Conservation (phyloP, 2,797 vertebrate genomes). For the Bucorvus abyssinicus region DNA sequence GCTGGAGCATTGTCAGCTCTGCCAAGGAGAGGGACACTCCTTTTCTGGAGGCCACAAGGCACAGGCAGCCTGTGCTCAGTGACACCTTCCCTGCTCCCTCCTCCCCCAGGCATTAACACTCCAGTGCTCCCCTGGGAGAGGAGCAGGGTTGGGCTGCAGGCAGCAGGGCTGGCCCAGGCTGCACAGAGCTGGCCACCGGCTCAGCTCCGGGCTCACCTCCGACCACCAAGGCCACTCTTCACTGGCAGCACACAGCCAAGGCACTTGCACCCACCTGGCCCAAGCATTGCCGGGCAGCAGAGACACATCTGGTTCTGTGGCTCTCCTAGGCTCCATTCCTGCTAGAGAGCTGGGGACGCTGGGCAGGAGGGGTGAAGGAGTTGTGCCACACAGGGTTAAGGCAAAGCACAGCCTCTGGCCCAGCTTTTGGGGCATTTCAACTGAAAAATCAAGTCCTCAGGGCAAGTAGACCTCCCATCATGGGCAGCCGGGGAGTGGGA, state of each 20-base stretch:
- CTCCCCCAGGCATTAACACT: not conserved
- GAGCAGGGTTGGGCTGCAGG: not conserved
- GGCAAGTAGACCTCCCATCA: not conserved
- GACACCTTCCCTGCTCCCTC: not conserved
- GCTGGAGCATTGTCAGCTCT: not conserved
- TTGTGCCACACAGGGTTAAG: not conserved
- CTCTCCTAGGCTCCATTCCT: not conserved
- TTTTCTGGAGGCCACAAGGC: not conserved
- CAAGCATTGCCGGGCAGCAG: not conserved
- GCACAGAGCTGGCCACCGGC: not conserved
- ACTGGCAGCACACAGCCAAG: accelerated
- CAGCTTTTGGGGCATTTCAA: not conserved
- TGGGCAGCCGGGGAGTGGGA: not conserved
- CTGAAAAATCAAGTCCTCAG: not conserved
- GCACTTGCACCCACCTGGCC: not conserved
- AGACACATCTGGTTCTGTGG: not conserved
- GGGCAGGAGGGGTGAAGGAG: not conserved
- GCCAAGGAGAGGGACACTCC: not conserved
- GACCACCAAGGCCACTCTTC: not conserved
- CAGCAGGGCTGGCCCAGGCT: not conserved
- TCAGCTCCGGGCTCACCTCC: not conserved
- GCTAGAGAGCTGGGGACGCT: not conserved
- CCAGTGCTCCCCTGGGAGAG: not conserved
- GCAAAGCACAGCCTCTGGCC: not conserved
- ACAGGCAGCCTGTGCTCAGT: not conserved